Percentiles rank a stretch among this genome's conserved stretches.
Evolutionary conservation across 2,113 vertebrate genomes (phyloP).

Genomic region (Caranx melampygus): DNA sequence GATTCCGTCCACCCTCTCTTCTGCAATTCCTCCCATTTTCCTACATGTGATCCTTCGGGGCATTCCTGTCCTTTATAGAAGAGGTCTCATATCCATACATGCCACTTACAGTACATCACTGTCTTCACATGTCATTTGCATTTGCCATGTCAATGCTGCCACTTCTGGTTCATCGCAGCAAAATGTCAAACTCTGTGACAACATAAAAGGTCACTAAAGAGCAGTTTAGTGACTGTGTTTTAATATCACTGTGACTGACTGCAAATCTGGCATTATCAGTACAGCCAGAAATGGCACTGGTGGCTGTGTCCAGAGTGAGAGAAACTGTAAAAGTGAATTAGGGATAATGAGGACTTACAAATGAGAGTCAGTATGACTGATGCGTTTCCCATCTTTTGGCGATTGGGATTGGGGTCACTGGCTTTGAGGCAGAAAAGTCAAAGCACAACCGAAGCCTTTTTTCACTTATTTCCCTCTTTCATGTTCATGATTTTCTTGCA

Average conservation of each 20-base stretch:
- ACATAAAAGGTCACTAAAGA: constrained; percentile 78
- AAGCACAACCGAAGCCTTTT: constrained; percentile 32
- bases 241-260: constrained; percentile 43
- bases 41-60: constrained; percentile 63
- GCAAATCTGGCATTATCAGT: constrained; percentile 49
- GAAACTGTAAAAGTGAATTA: constrained; percentile 45
- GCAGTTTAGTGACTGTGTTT: constrained; percentile 58
- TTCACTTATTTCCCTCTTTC: constrained; percentile 3
- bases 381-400: constrained; percentile 43
- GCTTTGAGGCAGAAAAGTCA: constrained; percentile 57
- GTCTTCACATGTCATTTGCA: constrained; percentile 66
- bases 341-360: constrained; percentile 59
- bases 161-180: constrained; percentile 72
- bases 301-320: constrained; percentile 8
- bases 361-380: constrained; percentile 56
- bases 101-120: constrained; percentile 74
- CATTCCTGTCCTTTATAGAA: constrained; percentile 70
- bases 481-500: constrained; percentile 7
- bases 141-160: constrained; percentile 66
- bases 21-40: not conserved
- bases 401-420: constrained; percentile 56
- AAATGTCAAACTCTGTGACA: constrained; percentile 77
- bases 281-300: constrained; percentile 26
- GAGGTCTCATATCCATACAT: constrained; percentile 58
- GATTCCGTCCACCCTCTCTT: constrained; percentile 11